phyloP scores from a whole-genome alignment of 2,797 vertebrate species.

The Fratercula arctica region DNA sequence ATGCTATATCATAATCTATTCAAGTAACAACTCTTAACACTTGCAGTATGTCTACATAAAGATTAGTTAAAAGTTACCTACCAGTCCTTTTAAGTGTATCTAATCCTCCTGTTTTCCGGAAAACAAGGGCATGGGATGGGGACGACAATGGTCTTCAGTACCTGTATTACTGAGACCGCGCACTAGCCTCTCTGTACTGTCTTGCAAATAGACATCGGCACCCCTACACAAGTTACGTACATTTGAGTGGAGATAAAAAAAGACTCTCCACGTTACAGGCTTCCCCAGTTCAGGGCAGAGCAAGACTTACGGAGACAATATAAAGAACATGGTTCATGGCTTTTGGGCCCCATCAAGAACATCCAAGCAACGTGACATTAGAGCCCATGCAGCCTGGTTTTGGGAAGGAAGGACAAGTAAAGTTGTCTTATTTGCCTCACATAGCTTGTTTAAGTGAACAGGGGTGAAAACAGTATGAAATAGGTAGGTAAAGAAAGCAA shows the following conservation, averaged over 20 bases:
- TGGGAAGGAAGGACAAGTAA: neutral
- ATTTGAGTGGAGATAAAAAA: neutral
- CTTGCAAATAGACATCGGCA: neutral
- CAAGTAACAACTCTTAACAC: neutral
- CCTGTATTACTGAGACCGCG: neutral
- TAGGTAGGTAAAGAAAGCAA: neutral
- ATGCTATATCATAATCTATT: neutral
- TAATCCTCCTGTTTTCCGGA: neutral
- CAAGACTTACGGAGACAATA: neutral
- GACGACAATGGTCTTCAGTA: rapidly evolving
- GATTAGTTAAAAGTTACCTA: neutral
- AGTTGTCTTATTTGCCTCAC: neutral
- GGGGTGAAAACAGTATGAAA: neutral
- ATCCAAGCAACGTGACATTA: rapidly evolving
- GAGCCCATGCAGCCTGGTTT: neutral
- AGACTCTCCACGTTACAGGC: neutral
- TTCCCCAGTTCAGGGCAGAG: neutral
- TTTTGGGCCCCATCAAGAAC: neutral
- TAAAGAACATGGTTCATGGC: neutral
- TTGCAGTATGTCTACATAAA: neutral
- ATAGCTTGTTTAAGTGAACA: neutral
- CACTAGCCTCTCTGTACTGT: neutral
- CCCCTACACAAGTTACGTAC: neutral
- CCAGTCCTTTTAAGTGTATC: neutral
- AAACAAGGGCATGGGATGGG: neutral